phyloP scores from a whole-genome alignment of 2,888 invertebrate species.

The Phytoseiulus persimilis region DNA sequence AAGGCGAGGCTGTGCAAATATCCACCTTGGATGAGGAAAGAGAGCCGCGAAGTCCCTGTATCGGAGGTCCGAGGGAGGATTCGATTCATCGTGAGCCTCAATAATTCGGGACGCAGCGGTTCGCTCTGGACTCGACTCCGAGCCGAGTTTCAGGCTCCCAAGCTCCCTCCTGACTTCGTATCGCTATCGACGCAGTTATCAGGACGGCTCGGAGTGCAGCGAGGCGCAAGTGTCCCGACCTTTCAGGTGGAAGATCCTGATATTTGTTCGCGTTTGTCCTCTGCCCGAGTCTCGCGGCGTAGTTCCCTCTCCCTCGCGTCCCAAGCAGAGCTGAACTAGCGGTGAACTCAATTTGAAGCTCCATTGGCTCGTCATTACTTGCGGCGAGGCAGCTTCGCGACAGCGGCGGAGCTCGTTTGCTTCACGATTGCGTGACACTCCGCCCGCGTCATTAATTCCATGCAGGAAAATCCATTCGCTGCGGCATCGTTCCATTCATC shows the following conservation, averaged over 20 bases:
- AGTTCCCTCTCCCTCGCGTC: not conserved
- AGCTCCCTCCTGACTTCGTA: not conserved
- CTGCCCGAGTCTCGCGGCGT: not conserved
- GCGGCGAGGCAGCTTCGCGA: not conserved
- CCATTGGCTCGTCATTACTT: not conserved
- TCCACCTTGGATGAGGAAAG: no score
- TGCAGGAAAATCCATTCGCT: not conserved
- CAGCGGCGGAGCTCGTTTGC: not conserved
- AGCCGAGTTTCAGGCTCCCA: not conserved
- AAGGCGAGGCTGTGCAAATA: no score
- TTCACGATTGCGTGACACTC: not conserved
- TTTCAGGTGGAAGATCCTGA: conserved; percentile 5
- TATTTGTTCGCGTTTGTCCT: not conserved
- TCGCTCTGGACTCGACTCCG: not conserved
- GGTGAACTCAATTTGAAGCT: conserved; percentile 5
- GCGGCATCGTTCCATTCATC: not conserved
- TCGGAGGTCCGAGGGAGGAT: not conserved
- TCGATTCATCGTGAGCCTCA: not conserved
- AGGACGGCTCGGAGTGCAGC: not conserved
- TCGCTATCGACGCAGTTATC: not conserved
- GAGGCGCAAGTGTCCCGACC: not conserved
- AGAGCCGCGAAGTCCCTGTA: not conserved
- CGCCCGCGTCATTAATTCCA: not conserved
- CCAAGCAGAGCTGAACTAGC: not conserved
- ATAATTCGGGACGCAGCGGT: not conserved